Evolutionary conservation across 1,140 invertebrate genomes (phyloP).

Genomic region (Drosophila kikkawai): DNA sequence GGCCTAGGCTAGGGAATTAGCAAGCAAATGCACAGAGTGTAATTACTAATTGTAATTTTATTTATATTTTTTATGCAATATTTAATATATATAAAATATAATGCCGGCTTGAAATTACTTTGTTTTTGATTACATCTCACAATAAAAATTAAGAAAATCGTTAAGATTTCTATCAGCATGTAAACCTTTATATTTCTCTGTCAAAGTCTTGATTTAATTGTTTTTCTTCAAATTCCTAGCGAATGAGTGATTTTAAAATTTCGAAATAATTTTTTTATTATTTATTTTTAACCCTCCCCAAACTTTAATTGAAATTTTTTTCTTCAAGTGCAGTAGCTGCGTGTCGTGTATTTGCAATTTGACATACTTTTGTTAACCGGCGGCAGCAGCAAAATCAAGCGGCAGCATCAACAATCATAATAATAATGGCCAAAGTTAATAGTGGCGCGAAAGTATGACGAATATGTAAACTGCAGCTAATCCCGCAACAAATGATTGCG

Average conservation of each 20-base stretch:
- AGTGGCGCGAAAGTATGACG: conserved; percentile 81
- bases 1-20: too few species aligned
- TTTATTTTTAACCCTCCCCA: not conserved
- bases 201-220: not conserved
- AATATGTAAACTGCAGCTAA: conserved; percentile 79
- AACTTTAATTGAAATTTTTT: not conserved
- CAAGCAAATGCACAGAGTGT: too few species aligned
- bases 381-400: conserved; percentile 22
- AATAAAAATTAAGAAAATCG: not conserved
- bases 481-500: conserved; percentile 82
- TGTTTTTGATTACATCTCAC: not conserved
- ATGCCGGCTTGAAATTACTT: not conserved
- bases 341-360: conserved; percentile 76
- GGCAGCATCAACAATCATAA: conserved; percentile 70
- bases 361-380: conserved; percentile 76
- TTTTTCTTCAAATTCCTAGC: not conserved
- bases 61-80: not conserved
- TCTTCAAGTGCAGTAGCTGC: conserved; percentile 41
- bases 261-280: not conserved
- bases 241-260: not conserved
- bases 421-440: conserved; percentile 80
- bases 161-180: not conserved
- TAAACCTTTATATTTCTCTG: not conserved
- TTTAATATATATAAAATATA: not conserved
- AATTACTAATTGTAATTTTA: not conserved